Base-by-base conservation (phyloP, 1,140 invertebrate species). In the Triops cancriformis region DNA sequence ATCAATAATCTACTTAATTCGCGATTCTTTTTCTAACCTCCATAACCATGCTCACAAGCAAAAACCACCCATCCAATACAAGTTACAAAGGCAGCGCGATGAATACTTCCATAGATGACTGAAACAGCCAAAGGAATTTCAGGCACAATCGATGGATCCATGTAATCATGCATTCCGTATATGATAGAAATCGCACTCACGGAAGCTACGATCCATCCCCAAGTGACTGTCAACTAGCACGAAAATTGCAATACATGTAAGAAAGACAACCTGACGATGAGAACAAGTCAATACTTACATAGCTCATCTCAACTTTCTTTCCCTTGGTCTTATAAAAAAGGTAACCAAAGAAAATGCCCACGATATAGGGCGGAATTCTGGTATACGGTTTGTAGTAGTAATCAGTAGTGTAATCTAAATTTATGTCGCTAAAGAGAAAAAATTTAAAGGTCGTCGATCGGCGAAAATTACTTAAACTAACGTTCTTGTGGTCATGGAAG, bases 381-480 rank as follows among this genome's bases (percentile, higher is more conserved):
- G 92, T 88, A 92, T 92, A 94, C 1, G 92, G 92, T 82, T 94
- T 94, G 83, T 94, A 92, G 82, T 94, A 94, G 26, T 73, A 43
- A 1, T 74, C 28, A 1, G n/a, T 73, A 5, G 23, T 64, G 28
- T 76, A 75, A 5, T 75, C 31, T 41, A 26, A 28, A 31, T 10
- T 31, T 27, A 45, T 11, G 31, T 64, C 51, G 73, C 51, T 64
- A 18, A 10, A 18, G 14, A 23, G 23, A 64, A 64, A 64, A 64
- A 45, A 45, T 1, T 45, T 11, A 11, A 12, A 45, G 18, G 4
- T 18, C 11, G 0, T 45, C 11, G 1, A 10, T 45, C 4, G 18
- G 1, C 18, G 10, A 45, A 18, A 45, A 45, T 64, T 64, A 10
- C 3, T n/a, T 64, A 64, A 64, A 23, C 51, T 64, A 64, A 64